Evolutionary conservation across 2,888 invertebrate genomes (phyloP), one percentile per base, ranked within the genome.

Genomic region (Notodonta dromedarius): DNA sequence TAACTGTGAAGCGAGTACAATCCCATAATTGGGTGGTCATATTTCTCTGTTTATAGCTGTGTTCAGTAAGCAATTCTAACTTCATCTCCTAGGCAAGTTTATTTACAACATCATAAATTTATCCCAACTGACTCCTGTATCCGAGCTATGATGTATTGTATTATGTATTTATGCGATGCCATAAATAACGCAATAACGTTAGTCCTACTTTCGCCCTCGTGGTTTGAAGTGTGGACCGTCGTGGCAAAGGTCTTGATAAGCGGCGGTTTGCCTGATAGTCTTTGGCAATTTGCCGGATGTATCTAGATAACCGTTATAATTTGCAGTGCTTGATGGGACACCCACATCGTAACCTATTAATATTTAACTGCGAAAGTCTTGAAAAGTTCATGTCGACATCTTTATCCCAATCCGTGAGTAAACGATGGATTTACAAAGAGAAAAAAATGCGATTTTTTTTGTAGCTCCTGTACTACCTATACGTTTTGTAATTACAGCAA

Each of bases 281-380:
- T 86, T 86, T 78, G 82, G 82, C 82, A 86, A 89, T 89, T 90
- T 88, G 86, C 88, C 89, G 90, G 89, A 90, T 89, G 87, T 87
- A 76, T 74, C 63, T 70, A 76, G 81, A 83, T 86, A 84, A 78
- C 67, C 14, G 75, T 70, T 78, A 69, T 77, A 78, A 82, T 78
- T 82, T 79, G 79, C 76, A 76, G 64, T 74, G 66, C 65, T 68
- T 69, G 69, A 72, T 73, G 67, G 74, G 72, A 76, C 79, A 81
- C 77, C 77, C 78, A 79, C 79, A 66, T 59, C 58, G 74, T 58
- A 46, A n/a, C 46, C 46, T 46, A 46, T 1, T 13, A 4, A 14
- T 50, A 16, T 48, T 48, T 5, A 16, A 50, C n/a, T 46, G n/a
- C 5, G 13, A 5, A 11, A 5, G n/a, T 46, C 13, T 46, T n/a